Evolutionary conservation across 2,888 invertebrate species (phyloP).

Genomic region (Ophion costatus): DNA sequence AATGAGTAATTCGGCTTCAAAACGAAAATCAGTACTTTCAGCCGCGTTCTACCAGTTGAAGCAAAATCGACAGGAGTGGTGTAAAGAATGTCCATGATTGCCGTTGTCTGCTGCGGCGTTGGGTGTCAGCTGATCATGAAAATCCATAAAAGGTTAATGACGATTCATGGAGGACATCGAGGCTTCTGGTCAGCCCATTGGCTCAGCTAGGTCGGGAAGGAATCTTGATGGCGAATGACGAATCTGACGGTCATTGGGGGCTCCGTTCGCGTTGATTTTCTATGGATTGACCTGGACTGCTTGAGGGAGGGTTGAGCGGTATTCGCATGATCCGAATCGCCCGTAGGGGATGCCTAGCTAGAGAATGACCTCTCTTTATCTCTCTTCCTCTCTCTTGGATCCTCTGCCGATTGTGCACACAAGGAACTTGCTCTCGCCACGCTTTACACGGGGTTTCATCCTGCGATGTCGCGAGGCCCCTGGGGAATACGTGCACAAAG

Average conservation of each 20-base stretch:
- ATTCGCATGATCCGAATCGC: constrained; percentile 39
- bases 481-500: constrained; percentile 55
- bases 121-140: no score
- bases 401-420: constrained; percentile 32
- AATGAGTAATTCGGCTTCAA: no score
- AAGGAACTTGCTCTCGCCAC: not conserved
- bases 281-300: constrained; percentile 15
- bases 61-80: no score
- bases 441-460: constrained; percentile 39
- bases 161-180: not conserved
- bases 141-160: not conserved
- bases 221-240: constrained; percentile 31
- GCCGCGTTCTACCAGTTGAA: no score
- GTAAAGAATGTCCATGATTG: no score
- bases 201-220: not conserved
- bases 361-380: constrained; percentile 26
- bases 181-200: not conserved
- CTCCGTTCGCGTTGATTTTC: not conserved
- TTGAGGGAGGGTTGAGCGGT: constrained; percentile 38
- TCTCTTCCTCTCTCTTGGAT: constrained; percentile 27
- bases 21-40: no score
- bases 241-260: constrained; percentile 21
- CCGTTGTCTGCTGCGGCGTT: no score
- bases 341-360: constrained; percentile 49
- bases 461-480: constrained; percentile 65